phyloP scores from a whole-genome alignment of 2,888 invertebrate species.

The Oscheius onirici region DNA sequence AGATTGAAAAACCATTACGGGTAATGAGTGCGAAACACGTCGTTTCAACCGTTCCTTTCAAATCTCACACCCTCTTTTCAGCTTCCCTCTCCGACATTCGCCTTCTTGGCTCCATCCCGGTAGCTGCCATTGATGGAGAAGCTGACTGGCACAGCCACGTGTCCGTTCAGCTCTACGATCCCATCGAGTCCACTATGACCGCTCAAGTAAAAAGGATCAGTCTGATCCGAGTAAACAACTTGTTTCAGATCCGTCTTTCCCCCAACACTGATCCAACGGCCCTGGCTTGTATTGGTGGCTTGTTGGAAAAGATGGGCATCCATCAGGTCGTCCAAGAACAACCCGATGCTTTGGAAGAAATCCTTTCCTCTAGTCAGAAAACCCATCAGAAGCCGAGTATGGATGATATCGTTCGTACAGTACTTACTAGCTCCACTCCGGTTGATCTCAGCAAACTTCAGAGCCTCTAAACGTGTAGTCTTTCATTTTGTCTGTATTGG shows the following conservation, averaged over 20 bases:
- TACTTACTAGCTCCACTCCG: conserved; percentile 4
- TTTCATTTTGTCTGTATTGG: not conserved
- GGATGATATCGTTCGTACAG: conserved; percentile 23
- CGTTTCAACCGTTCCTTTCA: too few relatives aligned
- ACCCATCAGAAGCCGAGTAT: conserved; percentile 6
- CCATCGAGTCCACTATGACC: conserved; percentile 22
- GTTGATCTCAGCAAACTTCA: conserved; percentile 11
- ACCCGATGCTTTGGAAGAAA: conserved; percentile 23
- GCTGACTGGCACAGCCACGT: conserved; percentile 23
- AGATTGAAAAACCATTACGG: too few relatives aligned
- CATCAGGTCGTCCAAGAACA: conserved; percentile 8
- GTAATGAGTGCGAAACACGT: too few relatives aligned
- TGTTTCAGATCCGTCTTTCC: not conserved
- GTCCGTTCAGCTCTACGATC: conserved; percentile 17
- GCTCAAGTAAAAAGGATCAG: not conserved
- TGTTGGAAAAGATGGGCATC: conserved; percentile 12
- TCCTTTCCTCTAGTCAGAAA: not conserved
- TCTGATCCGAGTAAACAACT: not conserved
- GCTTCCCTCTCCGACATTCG: conserved; percentile 20
- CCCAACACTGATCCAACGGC: conserved; percentile 23
- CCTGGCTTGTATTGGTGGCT: not conserved
- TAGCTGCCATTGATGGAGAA: conserved; percentile 20
- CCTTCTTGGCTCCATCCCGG: conserved; percentile 17
- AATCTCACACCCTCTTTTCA: not conserved
- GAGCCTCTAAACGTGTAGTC: not conserved